Base-by-base conservation (phyloP, 2,797 vertebrate genomes). In the Hydrocynus forskahlii region DNA sequence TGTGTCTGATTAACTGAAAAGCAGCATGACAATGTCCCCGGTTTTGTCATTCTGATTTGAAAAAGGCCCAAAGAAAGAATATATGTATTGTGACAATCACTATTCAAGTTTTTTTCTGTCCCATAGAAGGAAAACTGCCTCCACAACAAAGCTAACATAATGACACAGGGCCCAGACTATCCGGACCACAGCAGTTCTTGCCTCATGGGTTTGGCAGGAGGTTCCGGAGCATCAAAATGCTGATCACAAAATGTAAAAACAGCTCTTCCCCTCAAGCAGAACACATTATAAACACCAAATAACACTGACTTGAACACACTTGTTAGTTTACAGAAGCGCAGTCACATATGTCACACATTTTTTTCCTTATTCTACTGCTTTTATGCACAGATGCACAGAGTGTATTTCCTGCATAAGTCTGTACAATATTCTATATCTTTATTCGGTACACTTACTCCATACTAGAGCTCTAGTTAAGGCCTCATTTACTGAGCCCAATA, bases 1-100 rank as follows among this genome's bases (percentile, higher is more conserved):
- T 80, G 54, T 76, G 57, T 76, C 43, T 43, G 19, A 64, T 43
- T 54, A 78, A 77, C 21, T 68, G 45, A 43, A 74, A 68, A 45
- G 35, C 64, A 63, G 72, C 13, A 62, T 52, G 80, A 70, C 60
- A 54, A 19, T 29, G 25, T 7, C 17, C 43, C 50, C 1, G 21
- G 69, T 43, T 66, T 66, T 43, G 60, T 43, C 48, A 74, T 25
- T 23, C n/a, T 55, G 55, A 64, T 72, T 60, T 43, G 19, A 63
- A 21, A 66, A 50, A 38, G 29, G n/a, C 78, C 69, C 29, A 17
- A 5, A 25, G 52, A 50, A 38, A 54, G 21, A 48, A 23, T 43
- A 43, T 40, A 59, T 74, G 35, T 29, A 43, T 59, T 38, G 35
- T 74, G 71, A 59, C 71, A 74, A 59, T 59, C 48, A 21, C 12